Evolutionary conservation across 2,888 invertebrate species (phyloP), one percentile per base, ranked within the genome.

Genomic region (Nesidiocoris tenuis): DNA sequence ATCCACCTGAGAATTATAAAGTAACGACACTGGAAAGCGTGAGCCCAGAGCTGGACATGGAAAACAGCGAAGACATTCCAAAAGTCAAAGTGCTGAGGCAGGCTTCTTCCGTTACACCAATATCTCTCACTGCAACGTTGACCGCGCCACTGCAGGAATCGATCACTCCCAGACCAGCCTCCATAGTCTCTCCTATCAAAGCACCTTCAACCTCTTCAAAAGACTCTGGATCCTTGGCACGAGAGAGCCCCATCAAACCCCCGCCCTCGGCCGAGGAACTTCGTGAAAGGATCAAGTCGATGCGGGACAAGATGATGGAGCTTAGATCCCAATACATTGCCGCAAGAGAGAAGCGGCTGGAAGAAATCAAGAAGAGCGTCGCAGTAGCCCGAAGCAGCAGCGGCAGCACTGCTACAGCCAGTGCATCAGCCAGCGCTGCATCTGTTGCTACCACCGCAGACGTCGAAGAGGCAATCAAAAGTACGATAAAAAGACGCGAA

Each of bases 221-320:
- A 17, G 19, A 57, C 2, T 1, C 24, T 1, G 1, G 19, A 9
- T 5, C 12, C 3, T 12, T 39, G 39, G 39, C 39, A 7, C 39
- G 39, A 39, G 39, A 7, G 18, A 70, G 59, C 18, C 57, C 56
- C 19, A 24, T 70, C 23, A 70, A 70, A 18, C 39, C 22, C 1
- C n/a, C n/a, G n/a, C 61, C 72, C 16, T 19, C 72, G 0, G 39
- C 61, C 0, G 72, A 72, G 19, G 72, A 72, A 54, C 59, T 70
- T 21, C 70, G 70, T n/a, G 70, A 70, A 18, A 17, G 63, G 54
- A 61, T 61, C 21, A 72, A 72, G 39, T 21, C 54, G 16, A 16
- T 74, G 12, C 17, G 65, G 23, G 65, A 64, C 17, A 74, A 65
- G 56, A 74, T 74, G 74, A n/a, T 24, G 57, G 74, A 74, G 23